Evolutionary conservation across 2,797 vertebrate genomes (phyloP).

Genomic region (Oryzias dopingdopingensis): DNA sequence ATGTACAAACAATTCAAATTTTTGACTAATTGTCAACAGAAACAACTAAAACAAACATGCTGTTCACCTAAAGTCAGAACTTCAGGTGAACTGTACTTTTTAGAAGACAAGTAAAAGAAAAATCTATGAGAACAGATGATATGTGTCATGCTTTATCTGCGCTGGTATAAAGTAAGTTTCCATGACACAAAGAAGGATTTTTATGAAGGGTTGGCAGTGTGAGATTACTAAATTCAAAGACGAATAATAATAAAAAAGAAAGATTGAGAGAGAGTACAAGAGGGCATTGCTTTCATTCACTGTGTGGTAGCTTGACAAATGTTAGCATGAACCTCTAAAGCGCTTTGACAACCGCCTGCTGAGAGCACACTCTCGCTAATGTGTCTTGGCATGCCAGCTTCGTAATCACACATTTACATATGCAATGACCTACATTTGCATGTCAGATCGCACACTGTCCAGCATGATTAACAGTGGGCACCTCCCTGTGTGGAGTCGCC

Average conservation of each 20-base stretch:
- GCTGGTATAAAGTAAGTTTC: conserved; percentile 22
- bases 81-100: not conserved
- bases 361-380: conserved; percentile 98
- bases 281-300: conserved; percentile 85
- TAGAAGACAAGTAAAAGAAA: not conserved
- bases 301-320: conserved; percentile 89
- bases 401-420: conserved; percentile 99
- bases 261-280: conserved; percentile 53
- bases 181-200: conserved; percentile 20
- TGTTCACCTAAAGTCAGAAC: not conserved
- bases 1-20: conserved; percentile 1
- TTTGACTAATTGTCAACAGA: conserved; percentile 7
- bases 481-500: conserved; percentile 87
- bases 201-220: conserved; percentile 25
- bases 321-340: conserved; percentile 91
- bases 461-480: conserved; percentile 92
- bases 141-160: not conserved
- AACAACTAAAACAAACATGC: conserved; percentile 1
- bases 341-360: conserved; percentile 96
- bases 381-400: conserved; percentile 96
- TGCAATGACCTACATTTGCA: conserved; percentile 99
- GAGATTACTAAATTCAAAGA: conserved; percentile 17
- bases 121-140: conserved; percentile 2
- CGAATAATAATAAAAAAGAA: not conserved
- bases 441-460: conserved; percentile 99